phyloP scores from a whole-genome alignment of 2,888 invertebrate species.

The Noctua pronuba region DNA sequence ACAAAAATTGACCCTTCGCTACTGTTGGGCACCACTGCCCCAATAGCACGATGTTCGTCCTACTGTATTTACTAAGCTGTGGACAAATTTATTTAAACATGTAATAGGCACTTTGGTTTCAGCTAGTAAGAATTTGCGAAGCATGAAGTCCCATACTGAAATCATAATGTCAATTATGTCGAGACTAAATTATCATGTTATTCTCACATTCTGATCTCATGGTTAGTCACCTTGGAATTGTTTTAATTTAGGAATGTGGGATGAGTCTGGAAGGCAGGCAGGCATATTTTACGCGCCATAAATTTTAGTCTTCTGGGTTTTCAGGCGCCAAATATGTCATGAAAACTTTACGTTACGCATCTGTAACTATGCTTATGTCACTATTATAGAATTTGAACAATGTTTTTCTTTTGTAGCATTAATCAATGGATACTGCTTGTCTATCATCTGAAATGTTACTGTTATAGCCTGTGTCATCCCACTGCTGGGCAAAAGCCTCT shows the following conservation, averaged over 20 bases:
- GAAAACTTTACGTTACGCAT: slow-evolving; percentile 36
- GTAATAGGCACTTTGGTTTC: not conserved
- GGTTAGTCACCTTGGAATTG: slow-evolving; percentile 18
- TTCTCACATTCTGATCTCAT: slow-evolving; percentile 32
- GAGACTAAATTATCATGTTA: slow-evolving; percentile 29
- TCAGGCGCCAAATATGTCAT: slow-evolving; percentile 29
- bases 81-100: slow-evolving; percentile 27
- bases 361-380: slow-evolving; percentile 23
- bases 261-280: slow-evolving; percentile 18
- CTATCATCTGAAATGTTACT: not conserved
- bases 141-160: slow-evolving; percentile 9
- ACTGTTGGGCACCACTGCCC: not conserved
- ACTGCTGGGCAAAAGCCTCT: not conserved
- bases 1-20: too few species aligned
- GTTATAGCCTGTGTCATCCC: not conserved
- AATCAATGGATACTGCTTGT: slow-evolving; percentile 1
- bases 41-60: not conserved
- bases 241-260: slow-evolving; percentile 36
- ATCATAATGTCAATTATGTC: slow-evolving; percentile 34
- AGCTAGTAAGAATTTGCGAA: slow-evolving; percentile 32
- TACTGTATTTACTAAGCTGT: slow-evolving; percentile 36
- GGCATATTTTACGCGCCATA: slow-evolving; percentile 31
- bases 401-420: not conserved
- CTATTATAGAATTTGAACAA: not conserved
- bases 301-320: slow-evolving; percentile 42